Evolutionary conservation across 1,140 invertebrate species (phyloP).

Genomic region (Maconellicoccus hirsutus): DNA sequence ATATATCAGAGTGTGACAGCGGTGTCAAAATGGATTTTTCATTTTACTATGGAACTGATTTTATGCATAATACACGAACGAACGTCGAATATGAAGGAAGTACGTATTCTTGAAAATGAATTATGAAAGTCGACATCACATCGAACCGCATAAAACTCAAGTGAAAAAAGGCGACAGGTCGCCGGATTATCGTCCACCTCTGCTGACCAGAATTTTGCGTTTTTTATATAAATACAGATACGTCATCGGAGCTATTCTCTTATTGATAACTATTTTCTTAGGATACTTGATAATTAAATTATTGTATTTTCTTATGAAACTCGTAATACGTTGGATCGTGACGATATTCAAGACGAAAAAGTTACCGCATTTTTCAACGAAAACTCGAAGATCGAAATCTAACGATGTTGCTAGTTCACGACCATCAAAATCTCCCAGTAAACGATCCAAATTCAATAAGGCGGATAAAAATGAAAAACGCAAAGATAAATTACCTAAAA

Average conservation of each 20-base stretch:
- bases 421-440: no score
- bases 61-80: neutral
- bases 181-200: neutral
- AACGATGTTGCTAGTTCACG: no score
- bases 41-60: conserved; percentile 10
- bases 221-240: neutral
- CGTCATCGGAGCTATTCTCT: neutral
- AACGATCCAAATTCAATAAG: no score
- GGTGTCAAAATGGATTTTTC: neutral
- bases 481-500: neutral
- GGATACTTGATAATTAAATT: neutral
- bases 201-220: neutral
- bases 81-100: neutral
- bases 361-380: no score
- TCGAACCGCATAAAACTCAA: neutral
- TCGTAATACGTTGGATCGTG: neutral
- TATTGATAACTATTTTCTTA: neutral
- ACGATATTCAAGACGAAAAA: neutral
- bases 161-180: neutral
- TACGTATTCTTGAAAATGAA: neutral
- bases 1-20: no score
- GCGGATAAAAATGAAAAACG: neutral
- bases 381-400: no score
- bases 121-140: neutral
- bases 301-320: neutral